phyloP scores from a whole-genome alignment of 2,113 vertebrate genomes.

The Myocastor coypus region DNA sequence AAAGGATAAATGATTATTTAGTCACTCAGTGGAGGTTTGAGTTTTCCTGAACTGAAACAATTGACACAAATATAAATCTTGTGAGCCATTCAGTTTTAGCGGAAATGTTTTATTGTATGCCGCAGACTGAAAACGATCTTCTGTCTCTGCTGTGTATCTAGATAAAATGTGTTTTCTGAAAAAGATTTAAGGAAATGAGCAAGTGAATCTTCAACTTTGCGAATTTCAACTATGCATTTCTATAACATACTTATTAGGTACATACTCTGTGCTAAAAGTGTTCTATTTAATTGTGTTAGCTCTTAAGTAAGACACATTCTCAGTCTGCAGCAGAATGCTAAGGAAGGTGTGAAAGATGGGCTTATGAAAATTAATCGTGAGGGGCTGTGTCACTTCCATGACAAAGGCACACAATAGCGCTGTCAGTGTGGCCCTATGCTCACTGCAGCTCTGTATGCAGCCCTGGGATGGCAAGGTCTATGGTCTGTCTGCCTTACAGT shows the following conservation, averaged over 20 bases:
- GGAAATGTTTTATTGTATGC: constrained; percentile 34
- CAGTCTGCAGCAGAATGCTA: not conserved
- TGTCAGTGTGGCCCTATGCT: not conserved
- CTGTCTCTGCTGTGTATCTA: not conserved
- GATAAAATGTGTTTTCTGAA: constrained; percentile 37
- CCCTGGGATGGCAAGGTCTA: not conserved
- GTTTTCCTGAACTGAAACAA: not conserved
- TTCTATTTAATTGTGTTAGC: not conserved
- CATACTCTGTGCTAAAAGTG: not conserved
- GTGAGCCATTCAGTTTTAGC: constrained; percentile 2
- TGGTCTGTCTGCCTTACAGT: not conserved
- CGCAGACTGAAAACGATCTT: not conserved
- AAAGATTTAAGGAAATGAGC: not conserved
- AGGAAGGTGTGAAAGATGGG: not conserved
- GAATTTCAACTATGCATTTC: constrained; percentile 12
- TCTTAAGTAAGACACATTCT: not conserved
- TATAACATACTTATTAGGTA: not conserved
- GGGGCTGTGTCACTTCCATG: not conserved
- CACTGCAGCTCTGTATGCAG: not conserved
- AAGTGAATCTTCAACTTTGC: constrained; percentile 5
- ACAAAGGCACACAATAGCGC: too few relatives aligned
- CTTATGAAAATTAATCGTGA: not conserved
- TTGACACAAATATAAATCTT: constrained; percentile 36
- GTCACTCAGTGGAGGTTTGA: not conserved
- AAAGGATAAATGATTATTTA: constrained; percentile 14